These are phyloP conservation scores for Ictidomys tridecemlineatus DNA, from an alignment of 2,113 vertebrate species.

Conservation along the genomic window DNA sequence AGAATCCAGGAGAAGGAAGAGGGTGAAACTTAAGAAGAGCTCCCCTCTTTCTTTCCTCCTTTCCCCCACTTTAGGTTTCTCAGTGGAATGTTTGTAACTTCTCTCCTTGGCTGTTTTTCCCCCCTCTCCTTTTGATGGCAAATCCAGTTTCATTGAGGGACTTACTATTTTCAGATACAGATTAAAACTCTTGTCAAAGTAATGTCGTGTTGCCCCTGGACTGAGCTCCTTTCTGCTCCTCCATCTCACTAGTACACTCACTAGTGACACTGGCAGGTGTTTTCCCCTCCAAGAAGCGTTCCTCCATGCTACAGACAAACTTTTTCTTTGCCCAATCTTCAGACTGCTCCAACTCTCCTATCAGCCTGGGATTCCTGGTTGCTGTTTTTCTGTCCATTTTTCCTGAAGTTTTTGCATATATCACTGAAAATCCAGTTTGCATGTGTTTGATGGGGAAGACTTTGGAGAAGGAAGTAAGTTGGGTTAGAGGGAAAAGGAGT, in stretches of 20 bases:
- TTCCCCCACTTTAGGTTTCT: conserved; percentile 55
- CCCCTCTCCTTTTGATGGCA: conserved; percentile 59
- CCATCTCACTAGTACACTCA: neutral
- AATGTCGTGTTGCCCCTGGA: neutral
- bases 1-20: neutral
- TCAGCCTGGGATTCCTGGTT: neutral
- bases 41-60: neutral
- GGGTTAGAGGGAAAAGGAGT: neutral
- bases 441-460: neutral
- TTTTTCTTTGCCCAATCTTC: neutral
- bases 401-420: neutral
- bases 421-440: neutral
- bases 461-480: neutral
- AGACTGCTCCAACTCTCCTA: neutral
- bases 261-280: rapidly evolving
- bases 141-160: conserved; percentile 62
- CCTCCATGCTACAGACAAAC: neutral
- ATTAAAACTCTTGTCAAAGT: conserved; percentile 70
- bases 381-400: neutral
- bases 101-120: conserved; percentile 58
- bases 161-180: conserved; percentile 52
- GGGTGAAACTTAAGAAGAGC: neutral
- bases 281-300: rapidly evolving
- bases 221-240: neutral
- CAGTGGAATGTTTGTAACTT: conserved; percentile 75